Percentiles rank a stretch among this genome's conserved stretches.
phyloP scores from a whole-genome alignment of 2,113 vertebrate species.

The crab-eating macaque (Macaca fascicularis) region DNA sequence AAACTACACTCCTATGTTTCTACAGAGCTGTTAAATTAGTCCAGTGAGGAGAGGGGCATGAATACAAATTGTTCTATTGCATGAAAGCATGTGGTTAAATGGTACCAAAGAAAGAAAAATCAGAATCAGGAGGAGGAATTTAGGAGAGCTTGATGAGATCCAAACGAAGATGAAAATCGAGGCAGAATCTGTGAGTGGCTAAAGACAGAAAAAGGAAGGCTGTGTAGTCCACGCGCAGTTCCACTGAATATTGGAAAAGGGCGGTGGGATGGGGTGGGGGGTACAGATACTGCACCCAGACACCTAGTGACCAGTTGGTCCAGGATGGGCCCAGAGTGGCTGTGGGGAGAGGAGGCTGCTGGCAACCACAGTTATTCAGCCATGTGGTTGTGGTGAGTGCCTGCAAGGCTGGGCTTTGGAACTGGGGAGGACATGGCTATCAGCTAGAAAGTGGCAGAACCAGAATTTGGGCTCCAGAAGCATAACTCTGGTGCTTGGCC shows the following conservation, averaged over 20 bases:
- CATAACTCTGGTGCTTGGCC: not conserved
- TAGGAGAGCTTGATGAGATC: not conserved
- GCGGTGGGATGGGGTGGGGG: not conserved
- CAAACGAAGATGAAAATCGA: not conserved
- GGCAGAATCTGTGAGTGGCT: not conserved
- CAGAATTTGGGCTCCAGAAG: not conserved
- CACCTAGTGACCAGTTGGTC: not conserved
- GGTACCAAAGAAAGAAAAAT: not conserved
- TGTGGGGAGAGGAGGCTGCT: not conserved
- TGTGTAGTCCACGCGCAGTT: fast-evolving
- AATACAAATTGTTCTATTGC: not conserved
- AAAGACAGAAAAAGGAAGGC: not conserved
- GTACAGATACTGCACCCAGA: no score
- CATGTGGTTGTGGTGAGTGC: not conserved
- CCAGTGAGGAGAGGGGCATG: fast-evolving
- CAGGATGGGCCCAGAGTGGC: not conserved
- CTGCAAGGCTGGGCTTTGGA: not conserved
- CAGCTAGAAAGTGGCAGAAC: not conserved
- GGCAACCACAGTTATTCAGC: no score
- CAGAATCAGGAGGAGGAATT: no score
- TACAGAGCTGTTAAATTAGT: not conserved
- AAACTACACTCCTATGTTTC: not conserved
- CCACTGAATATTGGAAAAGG: not conserved
- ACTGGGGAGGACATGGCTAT: not conserved
- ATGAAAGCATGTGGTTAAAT: not conserved